Evolutionary conservation across 2,888 invertebrate species (phyloP).

Genomic region (Synergus umbraculus): DNA sequence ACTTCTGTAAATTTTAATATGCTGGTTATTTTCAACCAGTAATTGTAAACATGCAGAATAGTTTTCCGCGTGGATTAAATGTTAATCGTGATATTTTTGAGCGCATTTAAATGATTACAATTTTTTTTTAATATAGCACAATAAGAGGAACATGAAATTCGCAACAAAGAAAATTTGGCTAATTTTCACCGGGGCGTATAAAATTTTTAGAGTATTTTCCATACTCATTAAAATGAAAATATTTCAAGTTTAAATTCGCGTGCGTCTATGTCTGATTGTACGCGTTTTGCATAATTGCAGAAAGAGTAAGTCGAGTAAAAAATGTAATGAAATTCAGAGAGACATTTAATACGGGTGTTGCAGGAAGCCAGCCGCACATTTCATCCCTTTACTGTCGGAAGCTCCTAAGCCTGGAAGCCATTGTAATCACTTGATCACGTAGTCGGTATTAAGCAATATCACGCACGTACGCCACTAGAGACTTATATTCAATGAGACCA

Average conservation of each 20-base stretch:
- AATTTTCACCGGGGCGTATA: background rate
- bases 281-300: constrained; percentile 16
- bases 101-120: no score
- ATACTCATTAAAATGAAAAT: background rate
- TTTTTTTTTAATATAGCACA: background rate
- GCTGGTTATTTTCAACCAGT: background rate
- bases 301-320: background rate
- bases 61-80: background rate
- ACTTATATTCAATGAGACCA: constrained; percentile 48
- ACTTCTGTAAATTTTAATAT: background rate
- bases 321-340: constrained; percentile 20
- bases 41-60: no score
- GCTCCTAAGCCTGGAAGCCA: constrained; percentile 53
- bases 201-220: background rate
- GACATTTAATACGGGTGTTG: constrained; percentile 20
- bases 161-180: background rate
- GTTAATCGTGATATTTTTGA: background rate
- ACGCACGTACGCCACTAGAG: constrained; percentile 45
- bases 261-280: no score
- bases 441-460: constrained; percentile 57
- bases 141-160: background rate
- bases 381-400: constrained; percentile 31
- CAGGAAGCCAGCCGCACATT: constrained; percentile 34
- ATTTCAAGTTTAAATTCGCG: background rate
- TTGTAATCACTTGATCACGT: constrained; percentile 58